Conservation (phyloP, 2,888 invertebrate genomes). For the Drosophila imparisetae region DNA sequence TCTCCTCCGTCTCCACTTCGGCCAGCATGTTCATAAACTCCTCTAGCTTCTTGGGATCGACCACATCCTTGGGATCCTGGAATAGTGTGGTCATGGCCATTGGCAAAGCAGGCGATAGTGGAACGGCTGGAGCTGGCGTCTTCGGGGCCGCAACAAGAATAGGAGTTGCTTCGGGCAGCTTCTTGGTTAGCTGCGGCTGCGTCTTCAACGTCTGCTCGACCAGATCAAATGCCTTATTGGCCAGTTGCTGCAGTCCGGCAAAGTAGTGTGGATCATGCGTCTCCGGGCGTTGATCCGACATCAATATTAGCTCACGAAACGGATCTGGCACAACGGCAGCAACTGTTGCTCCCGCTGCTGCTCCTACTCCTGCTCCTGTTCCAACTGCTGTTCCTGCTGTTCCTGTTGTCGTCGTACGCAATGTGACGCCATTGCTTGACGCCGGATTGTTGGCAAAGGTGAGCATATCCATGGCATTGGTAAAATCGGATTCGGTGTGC, state of each 20-base stretch:
- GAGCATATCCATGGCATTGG: slow-evolving; percentile 92
- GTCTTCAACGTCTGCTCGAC: slow-evolving; percentile 85
- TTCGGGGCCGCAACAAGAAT: not conserved
- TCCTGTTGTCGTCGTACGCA: slow-evolving; percentile 36
- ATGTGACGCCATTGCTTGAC: slow-evolving; percentile 56
- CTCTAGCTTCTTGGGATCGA: slow-evolving; percentile 84
- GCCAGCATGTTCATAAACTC: slow-evolving; percentile 84
- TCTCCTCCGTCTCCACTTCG: slow-evolving; percentile 84
- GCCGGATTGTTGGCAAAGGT: slow-evolving; percentile 90
- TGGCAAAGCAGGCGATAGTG: slow-evolving; percentile 17
- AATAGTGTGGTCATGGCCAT: slow-evolving; percentile 77
- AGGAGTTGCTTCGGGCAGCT: slow-evolving; percentile 4
- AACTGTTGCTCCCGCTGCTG: not conserved
- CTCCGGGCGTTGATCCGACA: slow-evolving; percentile 85
- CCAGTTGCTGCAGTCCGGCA: slow-evolving; percentile 86
- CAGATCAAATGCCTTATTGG: slow-evolving; percentile 87
- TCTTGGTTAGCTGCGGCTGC: slow-evolving; percentile 48
- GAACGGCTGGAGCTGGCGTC: slow-evolving; percentile 6
- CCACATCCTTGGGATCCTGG: slow-evolving; percentile 83
- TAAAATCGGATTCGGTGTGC: slow-evolving; percentile 85
- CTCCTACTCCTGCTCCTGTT: not conserved
- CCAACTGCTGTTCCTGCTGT: slow-evolving; percentile 7
- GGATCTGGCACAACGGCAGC: slow-evolving; percentile 85
- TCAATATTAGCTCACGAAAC: slow-evolving; percentile 87
- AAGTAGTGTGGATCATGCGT: slow-evolving; percentile 80